Base-by-base conservation (phyloP, 2,113 vertebrate species). In the Callorhinus ursinus region DNA sequence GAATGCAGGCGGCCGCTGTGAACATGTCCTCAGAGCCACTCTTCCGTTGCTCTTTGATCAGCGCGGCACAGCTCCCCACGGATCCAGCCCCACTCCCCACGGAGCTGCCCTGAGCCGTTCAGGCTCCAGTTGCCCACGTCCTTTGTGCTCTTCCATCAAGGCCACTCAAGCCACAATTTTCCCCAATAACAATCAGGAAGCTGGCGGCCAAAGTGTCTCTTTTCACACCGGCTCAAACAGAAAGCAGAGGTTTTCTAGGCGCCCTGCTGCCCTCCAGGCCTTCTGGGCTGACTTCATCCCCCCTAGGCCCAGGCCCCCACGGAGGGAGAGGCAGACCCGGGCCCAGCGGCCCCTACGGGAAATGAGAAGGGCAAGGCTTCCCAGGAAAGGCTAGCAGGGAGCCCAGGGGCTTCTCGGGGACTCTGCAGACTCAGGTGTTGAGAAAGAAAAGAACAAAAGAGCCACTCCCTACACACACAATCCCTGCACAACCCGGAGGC, bases 281-380 rank as follows among this genome's bases (percentile, higher is more conserved):
- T 24, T 81, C 86, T 14, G 31, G 2, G 7, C 4, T 3, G 1
- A 53, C 77, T 28, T 85, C 77, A 55, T 3, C 21, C 33, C 24
- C 71, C 49, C 42, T 3, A 0, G 79, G 15, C 26, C 61, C 61
- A 28, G 31, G 28, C 63, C 16, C 76, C 13, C 36, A 11, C 1
- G 0, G 39, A 74, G n/a, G 39, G 18, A 83, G 15, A 49, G n/a
- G 39, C 57, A 14, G 8, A 51, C 39, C 12, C 7, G 46, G 46
- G 11, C 3, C 24, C 51, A 28, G n/a, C 28, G 69, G 82, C 2
- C 12, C 42, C 61, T 42, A 31, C 22, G 7, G 18, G 16, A 39
- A 9, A 24, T 1, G 26, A 55, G 57, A 61, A 42, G 51, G 42
- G 5, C 0, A 0, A 0, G 19, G 83, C 63, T 51, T 51, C 28